These are phyloP conservation scores for Luidia sarsii DNA, from an alignment of 53 echinoderm and acorn worm species.

Conservation along the genomic window DNA sequence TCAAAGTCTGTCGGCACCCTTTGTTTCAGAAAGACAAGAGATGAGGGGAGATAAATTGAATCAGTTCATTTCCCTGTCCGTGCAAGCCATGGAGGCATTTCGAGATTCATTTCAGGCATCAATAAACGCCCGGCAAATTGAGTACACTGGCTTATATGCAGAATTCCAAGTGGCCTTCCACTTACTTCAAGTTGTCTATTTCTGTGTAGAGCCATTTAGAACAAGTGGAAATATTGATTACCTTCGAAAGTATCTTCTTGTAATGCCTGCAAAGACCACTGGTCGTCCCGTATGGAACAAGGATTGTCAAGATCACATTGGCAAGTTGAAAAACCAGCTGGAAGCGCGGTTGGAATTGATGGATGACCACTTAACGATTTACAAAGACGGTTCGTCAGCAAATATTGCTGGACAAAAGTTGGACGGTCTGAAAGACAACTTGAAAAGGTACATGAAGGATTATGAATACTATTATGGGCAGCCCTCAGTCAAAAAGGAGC, in stretches of 20 bases:
- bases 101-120: conserved; percentile 9
- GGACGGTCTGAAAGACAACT: conserved; percentile 1
- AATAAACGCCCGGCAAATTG: not conserved
- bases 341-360: conserved; percentile 22
- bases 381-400: conserved; percentile 50
- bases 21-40: not conserved
- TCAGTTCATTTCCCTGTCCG: conserved; percentile 6
- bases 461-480: conserved; percentile 47
- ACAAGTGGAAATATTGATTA: not conserved
- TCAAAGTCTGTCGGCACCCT: not conserved
- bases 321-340: not conserved
- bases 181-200: conserved; percentile 19
- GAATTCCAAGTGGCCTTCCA: conserved; percentile 31
- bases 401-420: conserved; percentile 14
- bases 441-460: not conserved
- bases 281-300: not conserved
- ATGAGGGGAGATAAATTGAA: not conserved
- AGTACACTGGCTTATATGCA: conserved; percentile 6
- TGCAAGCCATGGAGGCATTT: conserved; percentile 42
- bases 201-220: conserved; percentile 30
- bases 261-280: not conserved
- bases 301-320: not conserved
- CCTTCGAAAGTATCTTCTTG: not conserved
- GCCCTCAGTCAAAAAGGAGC: not conserved
- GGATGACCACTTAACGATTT: conserved; percentile 36